Base-by-base conservation (phyloP, 1,140 invertebrate species). In the Ditylenchus dipsaci region DNA sequence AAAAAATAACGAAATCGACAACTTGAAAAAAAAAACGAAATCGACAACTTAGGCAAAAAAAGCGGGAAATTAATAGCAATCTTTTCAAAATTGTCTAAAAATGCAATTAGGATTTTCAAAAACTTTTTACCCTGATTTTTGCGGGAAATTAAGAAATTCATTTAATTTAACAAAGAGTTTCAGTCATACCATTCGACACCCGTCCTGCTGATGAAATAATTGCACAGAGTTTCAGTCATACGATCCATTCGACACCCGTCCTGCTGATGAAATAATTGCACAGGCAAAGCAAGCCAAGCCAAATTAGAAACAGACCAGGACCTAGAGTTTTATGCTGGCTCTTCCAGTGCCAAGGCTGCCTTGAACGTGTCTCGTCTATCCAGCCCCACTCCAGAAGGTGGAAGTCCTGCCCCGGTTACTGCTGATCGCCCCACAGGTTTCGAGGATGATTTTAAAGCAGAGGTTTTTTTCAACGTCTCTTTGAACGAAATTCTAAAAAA, bases 391-490 rank as follows among this genome's bases (percentile, higher is more conserved):
- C 79, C 79, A n/a, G 79, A 81, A 67, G 81, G 77, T 5, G 81
- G 79, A 0, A 78, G 73, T 68, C 80, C 80, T 0, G 70, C 75
- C 13, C 69, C 62, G 23, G 47, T 58, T 59, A 38, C 15, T 21
- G 3, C 49, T 53, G 49, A 63, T 15, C 65, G 81, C 33, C 80
- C 80, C 3, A 47, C 67, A 21, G 79, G 78, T 8, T 82, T 82
- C 60, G 81, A 83, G 45, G 80, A 82, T 62, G 81, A 82, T 29
- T 82, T 82, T 72, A 82, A 81, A 63, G 66, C 65, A 19, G 65
- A 61, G 23, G 53, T 68, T 47, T 30, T 49, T 47, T 3, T 49
- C 30, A 1, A 26, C 19, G 7, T 9, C 11, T 58, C 9, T 0
- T 8, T 66, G 11, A 64, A 26, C 3, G 11, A 45, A 63, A 61